These are phyloP conservation scores for Drosophila villosipedis DNA, from an alignment of 2,888 invertebrate species.

Conservation along the genomic window DNA sequence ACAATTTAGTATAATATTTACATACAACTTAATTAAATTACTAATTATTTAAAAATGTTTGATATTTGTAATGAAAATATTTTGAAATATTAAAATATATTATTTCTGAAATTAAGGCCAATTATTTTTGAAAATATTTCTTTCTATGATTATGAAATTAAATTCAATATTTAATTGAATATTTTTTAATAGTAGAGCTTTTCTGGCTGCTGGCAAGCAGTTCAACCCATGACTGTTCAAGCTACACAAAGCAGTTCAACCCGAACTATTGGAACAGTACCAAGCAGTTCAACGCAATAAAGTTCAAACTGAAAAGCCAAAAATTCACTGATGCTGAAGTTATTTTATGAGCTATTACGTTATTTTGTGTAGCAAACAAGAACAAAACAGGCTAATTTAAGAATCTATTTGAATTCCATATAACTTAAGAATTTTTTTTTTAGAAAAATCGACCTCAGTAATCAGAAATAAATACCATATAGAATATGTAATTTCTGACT, in stretches of 20 bases:
- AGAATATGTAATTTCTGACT: not conserved
- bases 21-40: not conserved
- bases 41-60: not conserved
- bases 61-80: not conserved
- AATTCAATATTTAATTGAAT: not conserved
- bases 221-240: not conserved
- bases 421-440: rapidly evolving
- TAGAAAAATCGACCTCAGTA: not conserved
- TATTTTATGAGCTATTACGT: not conserved
- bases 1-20: not conserved
- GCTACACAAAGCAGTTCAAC: not conserved
- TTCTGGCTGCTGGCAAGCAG: not conserved
- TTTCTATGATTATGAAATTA: not conserved
- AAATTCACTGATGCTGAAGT: not conserved
- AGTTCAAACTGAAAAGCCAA: not conserved
- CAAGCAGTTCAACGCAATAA: not conserved
- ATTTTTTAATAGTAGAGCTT: not conserved
- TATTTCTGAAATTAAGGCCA: not conserved
- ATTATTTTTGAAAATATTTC: not conserved
- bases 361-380: not conserved
- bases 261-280: not conserved
- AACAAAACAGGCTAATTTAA: not conserved
- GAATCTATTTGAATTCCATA: not conserved
- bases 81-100: not conserved
- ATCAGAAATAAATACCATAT: too few relatives aligned